These are phyloP conservation scores for Syngnathus typhle DNA, from an alignment of 2,113 vertebrate species.

Conservation along the genomic window DNA sequence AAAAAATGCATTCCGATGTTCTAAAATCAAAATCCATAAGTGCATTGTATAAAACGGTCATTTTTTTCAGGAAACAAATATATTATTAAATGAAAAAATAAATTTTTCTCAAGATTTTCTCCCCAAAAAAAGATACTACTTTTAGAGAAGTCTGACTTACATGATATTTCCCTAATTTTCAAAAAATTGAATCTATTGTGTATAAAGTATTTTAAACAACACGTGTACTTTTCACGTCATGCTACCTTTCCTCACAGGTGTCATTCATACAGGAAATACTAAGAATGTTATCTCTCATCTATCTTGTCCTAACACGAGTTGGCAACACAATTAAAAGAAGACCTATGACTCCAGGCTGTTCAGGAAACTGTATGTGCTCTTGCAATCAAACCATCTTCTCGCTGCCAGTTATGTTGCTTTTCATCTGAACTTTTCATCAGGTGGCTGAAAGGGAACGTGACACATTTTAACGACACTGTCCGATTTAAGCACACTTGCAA, in stretches of 20 bases:
- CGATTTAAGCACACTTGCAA: neutral
- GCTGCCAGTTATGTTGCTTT: neutral
- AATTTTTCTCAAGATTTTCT: too few relatives aligned
- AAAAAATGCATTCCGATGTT: too few relatives aligned
- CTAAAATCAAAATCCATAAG: too few relatives aligned
- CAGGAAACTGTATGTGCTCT: neutral
- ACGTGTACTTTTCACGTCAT: neutral
- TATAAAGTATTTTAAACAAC: too few relatives aligned
- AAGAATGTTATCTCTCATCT: neutral
- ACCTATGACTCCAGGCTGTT: constrained; percentile 9
- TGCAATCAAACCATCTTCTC: neutral
- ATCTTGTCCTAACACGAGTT: constrained; percentile 32
- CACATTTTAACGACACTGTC: neutral
- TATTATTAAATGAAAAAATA: too few relatives aligned
- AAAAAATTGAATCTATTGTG: too few relatives aligned
- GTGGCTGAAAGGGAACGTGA: neutral
- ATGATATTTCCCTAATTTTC: too few relatives aligned
- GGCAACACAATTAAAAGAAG: neutral
- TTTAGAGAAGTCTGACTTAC: too few relatives aligned
- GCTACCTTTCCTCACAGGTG: neutral
- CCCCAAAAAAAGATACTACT: too few relatives aligned
- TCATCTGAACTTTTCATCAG: neutral
- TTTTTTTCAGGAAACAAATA: too few relatives aligned
- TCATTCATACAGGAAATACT: constrained; percentile 28
- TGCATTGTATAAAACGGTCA: too few relatives aligned